Percentiles rank a stretch among this genome's conserved stretches.
phyloP scores from a whole-genome alignment of 2,113 vertebrate genomes.

The Syngnathus typhle region DNA sequence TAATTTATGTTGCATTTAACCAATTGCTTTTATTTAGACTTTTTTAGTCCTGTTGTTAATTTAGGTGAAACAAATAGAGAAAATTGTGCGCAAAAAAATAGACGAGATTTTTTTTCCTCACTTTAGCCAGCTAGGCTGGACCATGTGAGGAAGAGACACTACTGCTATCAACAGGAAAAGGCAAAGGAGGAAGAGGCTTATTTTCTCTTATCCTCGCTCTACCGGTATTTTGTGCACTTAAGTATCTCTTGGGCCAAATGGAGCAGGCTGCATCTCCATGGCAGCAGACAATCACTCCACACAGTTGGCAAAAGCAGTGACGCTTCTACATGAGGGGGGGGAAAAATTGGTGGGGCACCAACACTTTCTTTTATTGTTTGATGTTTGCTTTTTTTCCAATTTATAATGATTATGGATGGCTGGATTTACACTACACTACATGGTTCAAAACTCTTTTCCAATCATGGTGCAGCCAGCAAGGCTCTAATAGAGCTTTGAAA shows the following conservation, averaged over 20 bases:
- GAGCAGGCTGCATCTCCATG: conserved; percentile 20
- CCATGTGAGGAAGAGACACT: conserved; percentile 16
- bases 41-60: background rate
- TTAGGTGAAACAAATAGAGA: background rate
- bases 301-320: conserved; percentile 22
- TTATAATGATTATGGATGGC: background rate
- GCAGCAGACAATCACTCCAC: conserved; percentile 48
- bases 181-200: conserved; percentile 36
- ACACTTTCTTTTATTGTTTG: background rate
- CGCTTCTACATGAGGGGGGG: background rate
- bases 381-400: background rate
- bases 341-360: background rate
- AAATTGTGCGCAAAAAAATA: background rate
- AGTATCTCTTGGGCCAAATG: conserved; percentile 2
- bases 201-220: conserved; percentile 39
- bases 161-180: conserved; percentile 46
- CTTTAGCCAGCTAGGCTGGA: background rate
- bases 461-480: background rate
- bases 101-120: background rate
- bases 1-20: too few relatives aligned
- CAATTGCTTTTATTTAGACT: background rate
- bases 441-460: background rate
- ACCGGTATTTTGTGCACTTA: conserved; percentile 16
- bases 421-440: background rate
- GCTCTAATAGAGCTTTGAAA: background rate